These are phyloP conservation scores for Drosophila busckii DNA, from an alignment of 1,140 invertebrate genomes.

Conservation along the genomic window DNA sequence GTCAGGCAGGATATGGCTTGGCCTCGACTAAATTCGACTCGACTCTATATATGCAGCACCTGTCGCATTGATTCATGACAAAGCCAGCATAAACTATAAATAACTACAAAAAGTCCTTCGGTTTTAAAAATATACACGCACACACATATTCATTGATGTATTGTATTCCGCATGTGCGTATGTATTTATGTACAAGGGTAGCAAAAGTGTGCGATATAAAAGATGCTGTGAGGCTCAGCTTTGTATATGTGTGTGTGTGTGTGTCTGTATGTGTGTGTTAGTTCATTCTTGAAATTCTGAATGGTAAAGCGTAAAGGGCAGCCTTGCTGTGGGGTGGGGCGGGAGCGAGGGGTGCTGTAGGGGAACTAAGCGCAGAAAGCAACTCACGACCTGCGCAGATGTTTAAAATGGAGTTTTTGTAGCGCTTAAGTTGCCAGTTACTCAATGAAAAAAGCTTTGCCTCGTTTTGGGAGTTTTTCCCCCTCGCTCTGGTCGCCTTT, in stretches of 20 bases:
- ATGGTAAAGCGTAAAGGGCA: neutral
- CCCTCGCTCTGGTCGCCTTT: neutral
- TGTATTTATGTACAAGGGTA: neutral
- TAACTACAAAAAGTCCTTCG: conserved; percentile 22
- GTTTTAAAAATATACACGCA: conserved; percentile 3
- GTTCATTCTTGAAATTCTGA: conserved; percentile 62
- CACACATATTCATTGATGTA: conserved; percentile 23
- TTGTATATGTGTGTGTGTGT: neutral
- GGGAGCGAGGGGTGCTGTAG: conserved; percentile 16
- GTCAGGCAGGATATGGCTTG: too few species aligned
- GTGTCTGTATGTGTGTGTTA: conserved; percentile 12
- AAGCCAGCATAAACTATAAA: conserved; percentile 20
- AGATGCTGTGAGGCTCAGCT: too few species aligned
- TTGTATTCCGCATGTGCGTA: neutral
- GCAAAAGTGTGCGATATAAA: too few species aligned
- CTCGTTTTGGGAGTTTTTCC: conserved; percentile 27
- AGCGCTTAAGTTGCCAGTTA: conserved; percentile 35
- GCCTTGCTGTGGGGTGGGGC: conserved; percentile 2
- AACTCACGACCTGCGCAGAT: conserved; percentile 64
- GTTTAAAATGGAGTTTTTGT: conserved; percentile 45
- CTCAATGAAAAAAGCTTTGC: conserved; percentile 74
- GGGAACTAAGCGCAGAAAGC: conserved; percentile 24
- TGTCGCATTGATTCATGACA: conserved; percentile 10
- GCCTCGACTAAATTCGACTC: too few species aligned
- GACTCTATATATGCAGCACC: conserved; percentile 18